Base-by-base conservation (phyloP, 2,797 vertebrate species). In the Protonibea diacanthus region DNA sequence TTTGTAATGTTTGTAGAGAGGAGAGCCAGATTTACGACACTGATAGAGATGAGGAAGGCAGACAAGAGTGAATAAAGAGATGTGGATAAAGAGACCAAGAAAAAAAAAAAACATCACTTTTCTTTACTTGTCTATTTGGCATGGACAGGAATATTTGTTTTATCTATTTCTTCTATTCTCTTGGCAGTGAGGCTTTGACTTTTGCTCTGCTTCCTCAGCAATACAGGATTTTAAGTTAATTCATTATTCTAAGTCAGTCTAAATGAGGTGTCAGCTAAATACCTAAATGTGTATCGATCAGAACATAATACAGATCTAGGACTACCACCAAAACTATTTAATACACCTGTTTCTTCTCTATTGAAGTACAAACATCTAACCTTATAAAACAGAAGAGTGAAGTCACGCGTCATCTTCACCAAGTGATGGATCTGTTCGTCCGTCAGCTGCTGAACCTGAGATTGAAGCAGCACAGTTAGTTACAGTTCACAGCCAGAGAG, bases 381-480 rank as follows among this genome's bases (percentile, higher is more conserved):
- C 96, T 96, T 97, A 85, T 98, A 99, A 92, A 99, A 99, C 21
- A 99, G 95, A 20, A 97, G 83, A 20, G 96, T 96, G 89, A 99
- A 99, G 88, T 98, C 96, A 7, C 94, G 94, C 0, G 94, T 96
- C 97, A 97, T 97, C 93, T 98, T 98, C 85, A 99, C 97, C 81
- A 99, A 73, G 87, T 95, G 95, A 80, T 72, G 86, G 70, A 94
- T 88, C 66, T 97, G 97, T 48, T 94, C 89, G 27, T 94, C 91
- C 44, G 93, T 95, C 92, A 99, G 89, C 59, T 96, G 95, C 65
- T 92, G 94, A 86, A 96, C 95, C 98, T 99, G 61, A 76, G 83
- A 90, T 56, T 23, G 21, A 76, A 56, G 72, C 65, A 17, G 63
- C 48, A n/a, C 58, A 18, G 60, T 84, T 67, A 23, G 23, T 78